A percentile compares a stretch with the other conserved stretches of the same genome.
phyloP scores from a whole-genome alignment of 2,797 vertebrate species.

The Sibirionetta formosa region DNA sequence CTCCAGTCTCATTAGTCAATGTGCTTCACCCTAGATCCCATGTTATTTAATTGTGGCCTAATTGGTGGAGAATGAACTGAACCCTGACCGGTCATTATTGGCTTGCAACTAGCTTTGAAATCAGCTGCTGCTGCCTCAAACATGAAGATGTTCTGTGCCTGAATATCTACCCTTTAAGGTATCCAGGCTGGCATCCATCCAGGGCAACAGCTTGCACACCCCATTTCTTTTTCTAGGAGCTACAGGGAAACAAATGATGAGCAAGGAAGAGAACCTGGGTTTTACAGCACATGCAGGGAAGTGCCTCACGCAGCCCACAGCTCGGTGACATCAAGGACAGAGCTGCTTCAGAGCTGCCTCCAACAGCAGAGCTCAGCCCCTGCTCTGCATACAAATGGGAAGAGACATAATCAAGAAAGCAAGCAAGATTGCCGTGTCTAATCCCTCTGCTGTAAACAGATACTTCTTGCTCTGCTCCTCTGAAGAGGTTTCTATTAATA shows the following conservation, averaged over 20 bases:
- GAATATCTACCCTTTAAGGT: background rate
- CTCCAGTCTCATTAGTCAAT: background rate
- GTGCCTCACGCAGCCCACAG: background rate
- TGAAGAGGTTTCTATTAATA: background rate
- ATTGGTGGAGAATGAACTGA: background rate
- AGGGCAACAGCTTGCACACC: background rate
- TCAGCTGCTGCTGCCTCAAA: background rate
- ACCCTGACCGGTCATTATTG: background rate
- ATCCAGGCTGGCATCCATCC: background rate
- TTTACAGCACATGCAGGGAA: background rate
- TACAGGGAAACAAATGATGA: background rate
- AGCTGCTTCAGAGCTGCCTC: background rate
- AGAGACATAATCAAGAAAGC: background rate
- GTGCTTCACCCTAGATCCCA: background rate
- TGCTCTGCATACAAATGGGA: conserved; percentile 45
- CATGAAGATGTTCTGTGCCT: background rate
- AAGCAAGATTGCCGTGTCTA: background rate
- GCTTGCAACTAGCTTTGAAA: background rate
- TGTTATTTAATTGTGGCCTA: background rate
- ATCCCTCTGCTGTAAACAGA: conserved; percentile 14
- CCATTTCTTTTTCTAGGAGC: background rate
- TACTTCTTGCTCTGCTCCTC: background rate
- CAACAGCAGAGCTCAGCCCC: background rate
- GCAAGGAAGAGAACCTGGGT: background rate
- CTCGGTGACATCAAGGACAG: background rate